These are phyloP conservation scores for Pantherophis vulpinus DNA, from an alignment of 2,797 vertebrate genomes.

Conservation along the genomic window DNA sequence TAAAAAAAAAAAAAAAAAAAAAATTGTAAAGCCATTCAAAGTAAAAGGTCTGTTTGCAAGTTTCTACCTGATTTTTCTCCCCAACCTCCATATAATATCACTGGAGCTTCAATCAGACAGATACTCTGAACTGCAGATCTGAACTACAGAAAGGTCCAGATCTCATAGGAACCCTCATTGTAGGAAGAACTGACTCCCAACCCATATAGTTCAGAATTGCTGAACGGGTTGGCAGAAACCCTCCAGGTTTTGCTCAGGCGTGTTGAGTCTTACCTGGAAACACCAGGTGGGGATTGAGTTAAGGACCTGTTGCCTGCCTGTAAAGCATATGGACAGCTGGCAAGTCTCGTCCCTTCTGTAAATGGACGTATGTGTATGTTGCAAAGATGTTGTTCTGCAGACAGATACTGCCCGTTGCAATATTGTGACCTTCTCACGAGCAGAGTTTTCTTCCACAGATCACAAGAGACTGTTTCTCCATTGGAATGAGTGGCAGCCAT, in stretches of 20 bases:
- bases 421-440: not conserved
- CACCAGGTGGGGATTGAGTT: not conserved
- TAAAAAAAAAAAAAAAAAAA: too few relatives aligned
- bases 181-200: not conserved
- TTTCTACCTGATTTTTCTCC: not conserved
- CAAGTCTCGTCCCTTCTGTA: not conserved
- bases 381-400: not conserved
- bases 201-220: not conserved
- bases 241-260: not conserved
- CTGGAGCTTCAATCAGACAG: not conserved
- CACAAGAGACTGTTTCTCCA: not conserved
- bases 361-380: not conserved
- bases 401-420: not conserved
- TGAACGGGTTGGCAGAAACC: not conserved
- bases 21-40: not conserved
- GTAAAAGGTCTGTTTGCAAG: not conserved
- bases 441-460: not conserved
- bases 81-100: not conserved
- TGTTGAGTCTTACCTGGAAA: not conserved
- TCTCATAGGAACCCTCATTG: not conserved
- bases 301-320: not conserved
- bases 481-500: not conserved
- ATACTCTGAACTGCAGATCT: not conserved
- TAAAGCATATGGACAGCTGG: not conserved
- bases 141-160: not conserved